These are phyloP conservation scores for Anableps anableps DNA, from an alignment of 2,797 vertebrate genomes.

Conservation along the genomic window DNA sequence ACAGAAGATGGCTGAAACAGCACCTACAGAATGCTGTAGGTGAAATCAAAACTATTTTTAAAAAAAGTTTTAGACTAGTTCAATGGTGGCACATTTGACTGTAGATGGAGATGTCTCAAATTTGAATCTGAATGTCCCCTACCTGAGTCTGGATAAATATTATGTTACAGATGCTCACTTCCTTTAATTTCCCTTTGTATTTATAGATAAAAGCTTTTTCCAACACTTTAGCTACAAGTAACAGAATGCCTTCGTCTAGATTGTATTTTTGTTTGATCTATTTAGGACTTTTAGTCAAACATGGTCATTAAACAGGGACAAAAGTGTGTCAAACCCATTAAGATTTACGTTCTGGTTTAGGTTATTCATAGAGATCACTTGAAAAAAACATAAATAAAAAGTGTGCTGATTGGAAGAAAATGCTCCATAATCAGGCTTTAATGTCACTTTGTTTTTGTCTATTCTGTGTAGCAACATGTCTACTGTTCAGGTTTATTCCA, in stretches of 20 bases:
- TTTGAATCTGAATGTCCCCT: constrained; percentile 81
- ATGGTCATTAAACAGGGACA: not conserved
- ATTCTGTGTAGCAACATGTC: not conserved
- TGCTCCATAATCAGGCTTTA: not conserved
- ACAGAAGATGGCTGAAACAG: not conserved
- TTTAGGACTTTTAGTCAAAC: not conserved
- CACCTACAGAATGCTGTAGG: not conserved
- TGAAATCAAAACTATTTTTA: not conserved
- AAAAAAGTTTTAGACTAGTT: constrained; percentile 62
- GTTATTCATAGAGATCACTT: not conserved
- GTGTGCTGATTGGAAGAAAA: not conserved
- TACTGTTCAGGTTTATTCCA: not conserved
- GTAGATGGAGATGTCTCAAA: constrained; percentile 78
- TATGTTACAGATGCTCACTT: not conserved
- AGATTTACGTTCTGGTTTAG: not conserved
- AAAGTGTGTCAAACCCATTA: not conserved
- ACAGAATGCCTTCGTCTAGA: not conserved
- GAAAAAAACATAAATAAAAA: not conserved
- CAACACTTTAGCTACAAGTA: not conserved
- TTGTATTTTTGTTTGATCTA: not conserved
- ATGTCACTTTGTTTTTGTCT: not conserved
- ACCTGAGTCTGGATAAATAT: not conserved
- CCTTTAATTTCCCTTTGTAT: not conserved
- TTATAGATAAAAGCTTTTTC: not conserved
- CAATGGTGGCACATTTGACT: constrained; percentile 80